Evolutionary conservation across 2,113 vertebrate species (phyloP), one percentile per base, ranked within the genome.

Genomic region (Oreochromis spilurus): DNA sequence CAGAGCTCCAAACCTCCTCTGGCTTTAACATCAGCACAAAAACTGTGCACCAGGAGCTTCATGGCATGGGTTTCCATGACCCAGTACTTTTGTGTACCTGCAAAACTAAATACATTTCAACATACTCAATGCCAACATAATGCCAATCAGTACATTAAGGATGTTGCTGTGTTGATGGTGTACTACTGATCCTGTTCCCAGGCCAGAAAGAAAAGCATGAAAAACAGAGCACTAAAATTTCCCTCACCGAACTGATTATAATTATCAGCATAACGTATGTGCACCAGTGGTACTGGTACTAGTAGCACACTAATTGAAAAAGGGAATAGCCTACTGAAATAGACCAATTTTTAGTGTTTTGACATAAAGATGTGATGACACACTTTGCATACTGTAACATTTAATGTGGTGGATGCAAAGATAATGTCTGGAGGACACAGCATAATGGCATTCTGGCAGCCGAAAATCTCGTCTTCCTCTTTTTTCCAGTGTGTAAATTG

Each of bases 401-500:
- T 57, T 65, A 79, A 79, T 84, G 82, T 40, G 14, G 29, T 62
- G 16, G 26, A 82, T 85, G 60, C 53, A 90, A 91, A 82, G 45
- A 38, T 50, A 85, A 75, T 89, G 87, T 88, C 87, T 65, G 67
- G 81, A 87, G 90, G 83, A 92, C 54, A 58, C 62, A 50, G 48
- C 21, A 31, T 86, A 83, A 93, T 91, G 81, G 36, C 36, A 38
- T 84, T 88, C 50, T 62, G 19, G 54, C 83, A 29, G 34, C 85
- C 82, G 11, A 87, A 84, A 85, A 29, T 75, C 83, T 87, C 84
- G 60, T 92, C 77, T 87, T 86, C 75, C 86, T 80, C 52, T 83
- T 88, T 93, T 82, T 82, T 31, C 40, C 84, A 36, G 34, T 45
- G 36, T 90, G 78, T 84, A 93, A 94, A 91, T 94, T 93, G 72